These are phyloP conservation scores for Lysandra bellargus DNA, from an alignment of 2,888 invertebrate genomes.

Conservation along the genomic window DNA sequence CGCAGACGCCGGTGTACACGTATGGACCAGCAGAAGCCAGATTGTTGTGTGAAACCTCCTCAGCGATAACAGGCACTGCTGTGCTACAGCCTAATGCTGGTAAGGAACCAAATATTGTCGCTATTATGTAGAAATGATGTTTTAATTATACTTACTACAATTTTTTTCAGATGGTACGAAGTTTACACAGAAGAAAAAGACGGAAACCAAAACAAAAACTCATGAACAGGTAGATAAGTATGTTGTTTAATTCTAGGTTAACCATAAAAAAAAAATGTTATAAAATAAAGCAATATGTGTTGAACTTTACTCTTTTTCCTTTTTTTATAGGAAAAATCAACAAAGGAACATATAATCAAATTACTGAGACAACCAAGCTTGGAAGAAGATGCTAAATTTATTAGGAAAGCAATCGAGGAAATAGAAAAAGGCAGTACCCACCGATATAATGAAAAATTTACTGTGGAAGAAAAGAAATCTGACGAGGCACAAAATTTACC, in stretches of 20 bases:
- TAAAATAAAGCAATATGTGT: not conserved
- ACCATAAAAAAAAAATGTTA: not conserved
- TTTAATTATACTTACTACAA: not conserved
- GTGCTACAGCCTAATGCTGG: slow-evolving; percentile 66
- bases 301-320: not conserved
- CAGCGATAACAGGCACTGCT: slow-evolving; percentile 72
- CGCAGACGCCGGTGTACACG: slow-evolving; percentile 87
- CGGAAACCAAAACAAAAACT: slow-evolving; percentile 54
- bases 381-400: slow-evolving; percentile 74
- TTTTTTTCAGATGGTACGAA: slow-evolving; percentile 58
- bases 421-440: slow-evolving; percentile 69
- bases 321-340: slow-evolving; percentile 42
- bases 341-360: slow-evolving; percentile 55
- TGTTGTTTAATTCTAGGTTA: slow-evolving; percentile 35
- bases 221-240: slow-evolving; percentile 63
- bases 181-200: slow-evolving; percentile 52
- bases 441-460: slow-evolving; percentile 55
- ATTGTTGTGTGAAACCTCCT: slow-evolving; percentile 70
- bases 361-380: slow-evolving; percentile 67
- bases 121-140: too few relatives aligned
- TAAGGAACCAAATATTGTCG: slow-evolving; percentile 41
- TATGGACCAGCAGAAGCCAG: slow-evolving; percentile 82
- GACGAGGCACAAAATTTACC: slow-evolving; percentile 45
- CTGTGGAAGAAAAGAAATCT: slow-evolving; percentile 43
- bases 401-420: slow-evolving; percentile 74